Percentiles rank a stretch among this genome's conserved stretches.
Conservation (phyloP, 2,797 vertebrate species). For the Pangasius larnaudii region DNA sequence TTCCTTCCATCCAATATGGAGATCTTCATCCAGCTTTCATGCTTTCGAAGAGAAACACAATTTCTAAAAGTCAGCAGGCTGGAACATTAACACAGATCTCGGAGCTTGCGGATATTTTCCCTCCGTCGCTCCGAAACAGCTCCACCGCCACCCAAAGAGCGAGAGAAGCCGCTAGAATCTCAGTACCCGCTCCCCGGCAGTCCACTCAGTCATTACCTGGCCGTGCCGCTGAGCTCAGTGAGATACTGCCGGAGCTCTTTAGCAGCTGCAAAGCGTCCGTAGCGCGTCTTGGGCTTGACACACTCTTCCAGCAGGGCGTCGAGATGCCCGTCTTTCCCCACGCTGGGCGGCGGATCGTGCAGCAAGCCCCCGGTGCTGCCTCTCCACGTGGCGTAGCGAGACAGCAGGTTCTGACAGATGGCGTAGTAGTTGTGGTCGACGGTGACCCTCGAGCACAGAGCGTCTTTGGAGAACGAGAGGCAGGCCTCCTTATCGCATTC, state of each 20-base stretch:
- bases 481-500: conserved; percentile 98
- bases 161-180: not conserved
- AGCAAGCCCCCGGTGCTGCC: conserved; percentile 96
- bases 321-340: conserved; percentile 92
- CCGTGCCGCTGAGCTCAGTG: conserved; percentile 86
- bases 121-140: not conserved
- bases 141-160: not conserved
- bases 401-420: conserved; percentile 96
- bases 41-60: not conserved
- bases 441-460: conserved; percentile 91
- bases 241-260: conserved; percentile 94
- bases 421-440: conserved; percentile 99
- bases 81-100: conserved; percentile 13
- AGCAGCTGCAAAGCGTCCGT: conserved; percentile 91
- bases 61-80: conserved; percentile 25
- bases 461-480: conserved; percentile 98
- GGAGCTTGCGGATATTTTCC: not conserved
- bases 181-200: not conserved
- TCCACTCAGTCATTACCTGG: conserved; percentile 85
- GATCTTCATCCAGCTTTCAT: not conserved
- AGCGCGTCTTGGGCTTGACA: conserved; percentile 93
- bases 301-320: conserved; percentile 94
- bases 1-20: not conserved
- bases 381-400: conserved; percentile 93
- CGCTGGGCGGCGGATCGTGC: conserved; percentile 89